Base-by-base conservation (phyloP, 2,113 vertebrate species). In the Pseudorhombus dupliciocellatus region DNA sequence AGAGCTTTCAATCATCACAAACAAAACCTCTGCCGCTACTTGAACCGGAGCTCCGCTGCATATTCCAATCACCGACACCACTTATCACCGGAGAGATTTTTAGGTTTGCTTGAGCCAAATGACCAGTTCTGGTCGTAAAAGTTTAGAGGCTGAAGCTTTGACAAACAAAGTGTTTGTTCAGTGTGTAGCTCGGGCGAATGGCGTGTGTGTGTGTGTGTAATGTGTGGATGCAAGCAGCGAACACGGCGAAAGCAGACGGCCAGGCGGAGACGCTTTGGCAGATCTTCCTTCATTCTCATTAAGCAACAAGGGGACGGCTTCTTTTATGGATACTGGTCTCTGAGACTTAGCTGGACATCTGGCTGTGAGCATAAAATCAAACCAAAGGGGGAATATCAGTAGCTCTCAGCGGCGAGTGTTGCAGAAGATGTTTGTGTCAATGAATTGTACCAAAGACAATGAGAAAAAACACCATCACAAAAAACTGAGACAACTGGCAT, bases 241-340 rank as follows among this genome's bases (percentile, higher is more conserved):
- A 37, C 34, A 37, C 34, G 2, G 34, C 10, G 34, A 37, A 73
- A 53, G 60, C 22, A 50, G 58, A 71, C 62, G 30, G 77, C 55
- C 81, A 79, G 71, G 60, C 69, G 76, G 59, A 68, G 59, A 78
- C 22, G 21, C 42, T 68, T 44, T 77, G 77, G 73, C 75, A 73
- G 10, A 34, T 77, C 68, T 87, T 82, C 74, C 79, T 84, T 87
- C 53, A 87, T 90, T 86, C 80, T 87, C 83, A 88, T 90, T 85
- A 88, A 70, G 79, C 28, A 16, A 63, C 68, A 75, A 59, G 60
- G 30, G 62, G 73, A 44, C 24, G 54, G 44, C 30, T 60, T 51
- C 40, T 61, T 80, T 84, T 79, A 69, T 54, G 57, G 63, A 55
- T 66, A 52, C 65, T 70, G 63, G 42, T 46, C 42, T 71, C 57